phyloP scores from a whole-genome alignment of 2,113 vertebrate genomes.

The Rhombomys opimus region DNA sequence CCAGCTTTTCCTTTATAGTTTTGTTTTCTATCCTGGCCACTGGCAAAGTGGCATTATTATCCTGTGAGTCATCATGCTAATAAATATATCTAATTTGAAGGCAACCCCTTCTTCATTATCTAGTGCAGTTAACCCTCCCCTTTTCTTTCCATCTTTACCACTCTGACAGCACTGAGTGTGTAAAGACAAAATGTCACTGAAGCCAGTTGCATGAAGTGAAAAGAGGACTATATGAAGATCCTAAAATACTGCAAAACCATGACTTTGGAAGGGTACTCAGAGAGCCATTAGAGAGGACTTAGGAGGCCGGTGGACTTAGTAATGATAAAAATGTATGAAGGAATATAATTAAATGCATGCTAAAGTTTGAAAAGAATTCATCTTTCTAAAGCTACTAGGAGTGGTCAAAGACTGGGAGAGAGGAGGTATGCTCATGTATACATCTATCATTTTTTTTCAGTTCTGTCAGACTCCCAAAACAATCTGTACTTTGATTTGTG shows the following conservation, averaged over 20 bases:
- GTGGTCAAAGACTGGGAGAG: not conserved
- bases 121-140: slow-evolving; percentile 45
- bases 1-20: slow-evolving; percentile 85
- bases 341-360: not conserved
- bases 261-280: slow-evolving; percentile 38
- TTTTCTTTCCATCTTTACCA: not conserved
- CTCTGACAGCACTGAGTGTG: slow-evolving; percentile 28
- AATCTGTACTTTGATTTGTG: not conserved
- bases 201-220: slow-evolving; percentile 47
- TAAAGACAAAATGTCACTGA: slow-evolving; percentile 65
- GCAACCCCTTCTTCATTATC: slow-evolving; percentile 67
- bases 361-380: not conserved
- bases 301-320: not conserved
- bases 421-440: not conserved
- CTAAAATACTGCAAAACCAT: slow-evolving; percentile 58
- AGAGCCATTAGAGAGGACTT: slow-evolving; percentile 37
- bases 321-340: slow-evolving; percentile 5
- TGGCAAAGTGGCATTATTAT: slow-evolving; percentile 88
- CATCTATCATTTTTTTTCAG: not conserved
- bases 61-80: slow-evolving; percentile 89
- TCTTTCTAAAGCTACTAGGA: not conserved
- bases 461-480: slow-evolving; percentile 2
- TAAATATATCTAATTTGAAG: slow-evolving; percentile 81
- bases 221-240: slow-evolving; percentile 29
- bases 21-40: slow-evolving; percentile 85